phyloP scores from a whole-genome alignment of 1,140 invertebrate genomes.

The Batillaria attramentaria region DNA sequence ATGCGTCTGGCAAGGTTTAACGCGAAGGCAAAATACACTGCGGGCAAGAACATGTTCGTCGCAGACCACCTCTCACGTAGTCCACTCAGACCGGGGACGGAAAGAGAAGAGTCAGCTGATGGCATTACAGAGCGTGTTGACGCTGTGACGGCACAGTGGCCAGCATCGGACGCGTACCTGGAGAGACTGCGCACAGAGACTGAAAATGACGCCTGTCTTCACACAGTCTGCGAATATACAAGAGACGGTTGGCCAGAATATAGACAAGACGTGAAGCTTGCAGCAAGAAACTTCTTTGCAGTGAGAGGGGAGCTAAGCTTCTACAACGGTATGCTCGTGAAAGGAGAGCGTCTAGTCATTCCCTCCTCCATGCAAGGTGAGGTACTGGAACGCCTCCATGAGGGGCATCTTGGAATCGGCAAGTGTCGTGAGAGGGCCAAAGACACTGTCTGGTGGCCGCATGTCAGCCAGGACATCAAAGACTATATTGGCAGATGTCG shows the following conservation, averaged over 20 bases:
- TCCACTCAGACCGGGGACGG: slow-evolving; percentile 65
- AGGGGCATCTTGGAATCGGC: too few species aligned
- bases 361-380: too few species aligned
- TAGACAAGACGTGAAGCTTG: slow-evolving; percentile 16
- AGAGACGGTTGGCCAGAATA: not conserved
- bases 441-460: too few species aligned
- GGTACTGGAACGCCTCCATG: too few species aligned
- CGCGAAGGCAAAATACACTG: slow-evolving; percentile 29
- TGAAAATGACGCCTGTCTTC: not conserved
- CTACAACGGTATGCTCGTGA: too few species aligned
- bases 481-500: too few species aligned
- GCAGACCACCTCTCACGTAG: slow-evolving; percentile 38
- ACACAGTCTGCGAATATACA: not conserved
- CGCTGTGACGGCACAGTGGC: too few species aligned
- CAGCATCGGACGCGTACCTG: not conserved
- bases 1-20: slow-evolving; percentile 42
- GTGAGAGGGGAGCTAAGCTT: too few species aligned
- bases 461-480: too few species aligned
- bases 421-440: too few species aligned
- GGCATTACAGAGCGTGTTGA: slow-evolving; percentile 70
- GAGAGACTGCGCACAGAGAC: not conserved
- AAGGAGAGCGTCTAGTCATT: too few species aligned
- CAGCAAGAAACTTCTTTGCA: not conserved
- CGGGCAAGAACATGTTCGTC: slow-evolving; percentile 40
- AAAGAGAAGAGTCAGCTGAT: slow-evolving; percentile 73